A percentile compares a stretch with the other conserved stretches of the same genome.
These are phyloP conservation scores for Pavo muticus DNA, from an alignment of 2,113 vertebrate species.

Conservation along the genomic window DNA sequence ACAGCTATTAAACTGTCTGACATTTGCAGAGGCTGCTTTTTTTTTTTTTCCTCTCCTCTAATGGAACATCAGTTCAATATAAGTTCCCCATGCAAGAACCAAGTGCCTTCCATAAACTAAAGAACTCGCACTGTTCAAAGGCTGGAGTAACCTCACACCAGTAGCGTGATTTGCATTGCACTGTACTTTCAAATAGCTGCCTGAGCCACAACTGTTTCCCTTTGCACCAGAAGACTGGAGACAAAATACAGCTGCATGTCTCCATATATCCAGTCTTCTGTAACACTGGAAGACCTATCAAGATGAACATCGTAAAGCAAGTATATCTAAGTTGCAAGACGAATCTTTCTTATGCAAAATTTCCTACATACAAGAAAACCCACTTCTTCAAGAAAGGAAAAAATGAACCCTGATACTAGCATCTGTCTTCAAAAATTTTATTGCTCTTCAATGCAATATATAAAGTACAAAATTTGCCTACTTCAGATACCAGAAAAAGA, in stretches of 20 bases:
- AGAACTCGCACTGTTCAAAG: conserved; percentile 28
- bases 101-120: background rate
- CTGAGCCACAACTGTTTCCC: background rate
- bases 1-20: background rate
- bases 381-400: background rate
- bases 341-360: background rate
- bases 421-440: background rate
- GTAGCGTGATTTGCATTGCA: conserved; percentile 14
- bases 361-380: background rate
- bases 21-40: background rate
- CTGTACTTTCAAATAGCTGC: background rate
- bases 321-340: background rate
- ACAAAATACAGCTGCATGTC: background rate
- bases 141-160: conserved; percentile 33
- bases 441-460: background rate
- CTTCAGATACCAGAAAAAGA: background rate
- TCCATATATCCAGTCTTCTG: background rate
- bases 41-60: background rate
- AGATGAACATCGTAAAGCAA: background rate
- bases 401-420: background rate
- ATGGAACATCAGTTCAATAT: background rate
- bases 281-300: conserved; percentile 1
- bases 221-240: background rate
- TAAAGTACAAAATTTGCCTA: background rate
- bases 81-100: background rate